phyloP scores from a whole-genome alignment of 2,888 invertebrate genomes.

The Lasioglossum villosulum region DNA sequence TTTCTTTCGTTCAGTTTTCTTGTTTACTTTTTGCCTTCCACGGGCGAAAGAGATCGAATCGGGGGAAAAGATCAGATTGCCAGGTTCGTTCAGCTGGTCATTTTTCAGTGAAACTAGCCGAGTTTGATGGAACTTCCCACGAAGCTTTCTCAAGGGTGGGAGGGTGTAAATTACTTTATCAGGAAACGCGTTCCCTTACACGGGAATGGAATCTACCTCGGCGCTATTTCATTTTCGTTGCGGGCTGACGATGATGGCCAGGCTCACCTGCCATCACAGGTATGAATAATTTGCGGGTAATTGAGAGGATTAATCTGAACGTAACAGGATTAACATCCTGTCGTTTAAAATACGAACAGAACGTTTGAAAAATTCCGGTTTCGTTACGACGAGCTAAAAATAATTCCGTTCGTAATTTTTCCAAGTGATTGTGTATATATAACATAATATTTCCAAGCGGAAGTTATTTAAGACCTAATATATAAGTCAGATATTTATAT shows the following conservation, averaged over 20 bases:
- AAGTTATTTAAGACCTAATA: background rate
- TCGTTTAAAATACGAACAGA: background rate
- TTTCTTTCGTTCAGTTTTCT: conserved; percentile 25
- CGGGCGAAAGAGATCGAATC: conserved; percentile 33
- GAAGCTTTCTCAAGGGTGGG: conserved; percentile 6
- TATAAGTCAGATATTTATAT: background rate
- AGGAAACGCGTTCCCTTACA: background rate
- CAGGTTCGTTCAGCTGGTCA: background rate
- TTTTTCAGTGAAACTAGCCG: conserved; percentile 18
- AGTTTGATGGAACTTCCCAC: conserved; percentile 10
- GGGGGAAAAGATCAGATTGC: conserved; percentile 11
- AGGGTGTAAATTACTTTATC: conserved; percentile 15
- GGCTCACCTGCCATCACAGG: background rate
- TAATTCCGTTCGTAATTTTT: background rate
- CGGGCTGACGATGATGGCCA: background rate
- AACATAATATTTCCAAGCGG: too few relatives aligned
- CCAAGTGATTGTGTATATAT: background rate
- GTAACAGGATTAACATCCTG: background rate
- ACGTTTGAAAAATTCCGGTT: background rate
- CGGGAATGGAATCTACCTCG: background rate
- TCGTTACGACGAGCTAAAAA: background rate
- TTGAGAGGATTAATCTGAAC: conserved; percentile 1
- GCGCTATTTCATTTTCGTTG: conserved; percentile 1
- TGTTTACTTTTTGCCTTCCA: conserved; percentile 1
- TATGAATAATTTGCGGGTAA: conserved; percentile 1